Percentiles rank a stretch among this genome's conserved stretches.
phyloP scores from a whole-genome alignment of 1,140 invertebrate genomes.

The Phocides pigmalion region DNA sequence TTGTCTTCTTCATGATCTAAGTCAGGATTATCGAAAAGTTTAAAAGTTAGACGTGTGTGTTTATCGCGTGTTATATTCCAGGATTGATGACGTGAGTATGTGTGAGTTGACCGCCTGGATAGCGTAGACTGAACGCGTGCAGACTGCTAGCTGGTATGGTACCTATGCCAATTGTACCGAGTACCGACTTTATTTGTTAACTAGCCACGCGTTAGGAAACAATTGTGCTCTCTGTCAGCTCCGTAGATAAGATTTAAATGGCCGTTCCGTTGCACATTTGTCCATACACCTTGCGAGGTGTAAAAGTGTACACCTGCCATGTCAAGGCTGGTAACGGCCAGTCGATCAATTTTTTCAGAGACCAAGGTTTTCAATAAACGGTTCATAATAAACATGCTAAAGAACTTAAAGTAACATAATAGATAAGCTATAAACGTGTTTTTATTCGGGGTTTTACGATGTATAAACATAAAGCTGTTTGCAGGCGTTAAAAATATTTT shows the following conservation, averaged over 20 bases:
- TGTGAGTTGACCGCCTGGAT: slow-evolving; percentile 67
- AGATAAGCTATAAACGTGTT: too few species aligned
- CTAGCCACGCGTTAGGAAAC: slow-evolving; percentile 79
- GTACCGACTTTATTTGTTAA: slow-evolving; percentile 78
- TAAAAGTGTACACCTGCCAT: slow-evolving; percentile 31
- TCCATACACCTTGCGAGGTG: slow-evolving; percentile 30
- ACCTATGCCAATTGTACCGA: slow-evolving; percentile 73
- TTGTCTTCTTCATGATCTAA: slow-evolving; percentile 2
- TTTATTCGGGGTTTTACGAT: too few species aligned
- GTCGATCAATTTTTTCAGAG: slow-evolving; percentile 13
- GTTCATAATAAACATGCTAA: neutral
- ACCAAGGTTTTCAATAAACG: slow-evolving; percentile 14
- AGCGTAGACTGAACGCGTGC: slow-evolving; percentile 66
- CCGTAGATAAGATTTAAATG: slow-evolving; percentile 73
- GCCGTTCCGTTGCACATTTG: slow-evolving; percentile 43
- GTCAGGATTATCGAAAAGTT: neutral
- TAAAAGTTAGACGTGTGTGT: neutral
- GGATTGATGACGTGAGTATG: slow-evolving; percentile 42
- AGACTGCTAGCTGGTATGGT: slow-evolving; percentile 61
- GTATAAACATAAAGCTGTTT: too few species aligned
- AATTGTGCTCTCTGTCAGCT: slow-evolving; percentile 74
- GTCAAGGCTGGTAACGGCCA: slow-evolving; percentile 25
- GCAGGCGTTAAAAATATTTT: too few species aligned
- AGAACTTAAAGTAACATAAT: too few species aligned
- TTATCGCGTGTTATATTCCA: slow-evolving; percentile 30